phyloP scores from a whole-genome alignment of 35 echinoderm and acorn worm species.

The Patiria miniata region DNA sequence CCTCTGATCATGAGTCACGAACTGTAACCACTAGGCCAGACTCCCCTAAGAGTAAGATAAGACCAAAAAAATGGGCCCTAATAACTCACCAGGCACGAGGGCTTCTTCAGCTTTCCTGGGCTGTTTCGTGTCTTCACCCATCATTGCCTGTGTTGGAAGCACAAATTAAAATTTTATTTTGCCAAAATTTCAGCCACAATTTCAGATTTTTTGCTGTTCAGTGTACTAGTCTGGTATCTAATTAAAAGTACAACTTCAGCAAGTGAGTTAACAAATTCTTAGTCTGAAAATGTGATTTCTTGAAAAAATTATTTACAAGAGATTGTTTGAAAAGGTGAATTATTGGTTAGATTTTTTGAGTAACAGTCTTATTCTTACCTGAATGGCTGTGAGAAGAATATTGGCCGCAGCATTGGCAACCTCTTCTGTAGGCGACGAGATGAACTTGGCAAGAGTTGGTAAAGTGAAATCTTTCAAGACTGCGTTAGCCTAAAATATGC shows the following conservation, averaged over 20 bases:
- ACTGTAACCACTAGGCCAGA: too few species aligned
- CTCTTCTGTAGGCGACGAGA: constrained; percentile 59
- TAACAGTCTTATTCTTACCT: constrained; percentile 26
- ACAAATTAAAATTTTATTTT: neutral
- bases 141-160: constrained; percentile 32
- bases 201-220: too few species aligned
- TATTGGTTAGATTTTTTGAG: too few species aligned
- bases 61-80: neutral
- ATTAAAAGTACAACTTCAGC: too few species aligned
- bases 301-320: too few species aligned
- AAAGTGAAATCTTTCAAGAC: constrained; percentile 79
- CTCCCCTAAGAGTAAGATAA: too few species aligned
- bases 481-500: constrained; percentile 74
- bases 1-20: too few species aligned
- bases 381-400: constrained; percentile 68
- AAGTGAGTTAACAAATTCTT: too few species aligned
- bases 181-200: neutral
- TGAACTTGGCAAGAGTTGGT: constrained; percentile 55
- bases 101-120: constrained; percentile 62
- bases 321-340: too few species aligned
- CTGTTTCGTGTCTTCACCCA: constrained; percentile 56
- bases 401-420: constrained; percentile 70
- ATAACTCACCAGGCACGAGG: constrained; percentile 70
- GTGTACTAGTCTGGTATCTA: too few species aligned
- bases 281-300: too few species aligned